Evolutionary conservation across 2,888 invertebrate genomes (phyloP), one percentile per base, ranked within the genome.

Genomic region (Leptarthrus brevirostris): DNA sequence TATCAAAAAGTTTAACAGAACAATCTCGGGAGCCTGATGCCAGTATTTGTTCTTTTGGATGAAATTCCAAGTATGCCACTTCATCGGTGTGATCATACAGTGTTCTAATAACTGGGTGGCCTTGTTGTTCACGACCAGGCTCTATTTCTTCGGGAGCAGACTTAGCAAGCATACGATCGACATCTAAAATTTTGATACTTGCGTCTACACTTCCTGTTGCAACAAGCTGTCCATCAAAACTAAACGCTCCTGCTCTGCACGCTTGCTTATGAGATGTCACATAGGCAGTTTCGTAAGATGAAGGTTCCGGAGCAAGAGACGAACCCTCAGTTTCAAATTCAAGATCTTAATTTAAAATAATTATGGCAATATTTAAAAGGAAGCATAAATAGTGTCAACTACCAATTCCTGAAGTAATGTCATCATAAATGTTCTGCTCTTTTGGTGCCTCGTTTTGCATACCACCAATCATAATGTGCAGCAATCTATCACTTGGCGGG

Each of bases 121-220:
- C 97, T 78, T 97, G 94, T 74, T 93, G 94, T 79, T 94, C 93
- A 78, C 94, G 89, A 0, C 92, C 92, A 0, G 93, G 91, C 72
- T 93, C 92, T 81, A 93, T 90, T 80, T 93, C 94, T 79, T 95
- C 94, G 0, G 94, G 96, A 0, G 96, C 94, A n/a, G 97, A 97
- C 83, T 98, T 98, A 0, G 98, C 97, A 81, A 99, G 86, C 96
- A 99, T 98, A 76, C 98, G 90, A 81, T 99, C 99, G n/a, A 99
- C 98, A 81, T 99, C 98, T 76, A 99, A 86, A 80, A 99, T 97
- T 88, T 99, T 99, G 74, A 99, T 99, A 77, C 98, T 98, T 1
- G 98, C 96, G 85, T 99, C 99, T 0, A 96, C 96, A 78, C 98
- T 98, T 12, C 98, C 99, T 0, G 98, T 99, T 0, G 99, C 99